Conservation (phyloP, 2,113 vertebrate genomes). For the Meles meles region DNA sequence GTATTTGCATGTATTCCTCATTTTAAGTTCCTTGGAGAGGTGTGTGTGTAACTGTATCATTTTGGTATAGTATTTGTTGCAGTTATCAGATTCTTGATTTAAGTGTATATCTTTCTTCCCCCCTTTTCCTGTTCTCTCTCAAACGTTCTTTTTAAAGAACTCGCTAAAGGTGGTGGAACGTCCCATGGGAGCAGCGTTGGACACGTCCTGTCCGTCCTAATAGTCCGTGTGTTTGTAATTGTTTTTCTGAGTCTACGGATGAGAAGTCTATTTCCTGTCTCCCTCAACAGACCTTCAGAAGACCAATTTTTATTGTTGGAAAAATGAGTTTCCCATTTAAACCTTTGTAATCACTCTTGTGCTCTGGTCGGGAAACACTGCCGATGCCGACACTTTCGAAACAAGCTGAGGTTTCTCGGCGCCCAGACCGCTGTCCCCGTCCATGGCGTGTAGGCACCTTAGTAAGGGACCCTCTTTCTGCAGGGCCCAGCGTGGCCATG, state of each 20-base stretch:
- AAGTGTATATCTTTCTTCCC: neutral
- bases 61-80: neutral
- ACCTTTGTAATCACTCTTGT: neutral
- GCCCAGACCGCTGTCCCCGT: accelerated
- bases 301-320: neutral
- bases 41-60: accelerated
- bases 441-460: neutral
- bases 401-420: neutral
- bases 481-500: neutral
- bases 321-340: neutral
- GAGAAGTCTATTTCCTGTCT: neutral
- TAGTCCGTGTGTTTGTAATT: neutral
- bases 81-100: neutral
- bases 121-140: neutral
- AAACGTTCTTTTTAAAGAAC: neutral
- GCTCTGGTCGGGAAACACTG: neutral
- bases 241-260: neutral
- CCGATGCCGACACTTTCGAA: accelerated
- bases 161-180: neutral
- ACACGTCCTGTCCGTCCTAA: neutral
- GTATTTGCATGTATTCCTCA: neutral
- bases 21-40: neutral
- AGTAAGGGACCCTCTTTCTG: neutral
- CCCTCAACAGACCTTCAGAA: neutral
- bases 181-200: neutral